Evolutionary conservation across 2,113 vertebrate species (phyloP).

Genomic region (Zosterops lateralis): DNA sequence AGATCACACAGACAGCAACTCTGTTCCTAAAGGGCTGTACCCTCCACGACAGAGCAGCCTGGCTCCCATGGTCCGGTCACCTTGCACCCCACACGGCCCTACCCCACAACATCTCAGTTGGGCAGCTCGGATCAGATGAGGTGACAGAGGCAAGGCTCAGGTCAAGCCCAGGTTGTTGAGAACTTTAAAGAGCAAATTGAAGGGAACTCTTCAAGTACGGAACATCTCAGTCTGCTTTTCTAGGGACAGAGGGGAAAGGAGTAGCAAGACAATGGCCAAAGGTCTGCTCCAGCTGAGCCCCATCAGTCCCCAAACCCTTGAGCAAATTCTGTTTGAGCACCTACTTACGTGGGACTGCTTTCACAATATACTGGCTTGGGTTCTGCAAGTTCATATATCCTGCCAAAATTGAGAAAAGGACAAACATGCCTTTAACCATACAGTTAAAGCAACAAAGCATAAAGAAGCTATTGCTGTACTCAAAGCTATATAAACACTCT

Average conservation of each 20-base stretch:
- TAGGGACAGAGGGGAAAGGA: background rate
- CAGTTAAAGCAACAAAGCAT: background rate
- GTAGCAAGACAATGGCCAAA: background rate
- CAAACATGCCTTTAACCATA: background rate
- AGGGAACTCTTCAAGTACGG: background rate
- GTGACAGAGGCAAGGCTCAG: background rate
- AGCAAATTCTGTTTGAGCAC: background rate
- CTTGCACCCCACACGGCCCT: background rate
- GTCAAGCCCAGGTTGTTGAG: background rate
- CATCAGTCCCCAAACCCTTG: background rate
- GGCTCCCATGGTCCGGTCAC: fast-evolving
- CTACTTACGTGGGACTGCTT: background rate
- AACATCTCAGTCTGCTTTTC: background rate
- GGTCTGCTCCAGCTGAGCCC: background rate
- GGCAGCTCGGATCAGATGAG: background rate
- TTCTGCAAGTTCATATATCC: conserved; percentile 18
- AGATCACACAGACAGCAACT: background rate
- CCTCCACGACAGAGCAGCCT: background rate
- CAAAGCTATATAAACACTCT: background rate
- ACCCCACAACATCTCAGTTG: background rate
- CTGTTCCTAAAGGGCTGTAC: background rate
- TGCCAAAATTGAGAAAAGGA: background rate
- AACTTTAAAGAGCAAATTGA: background rate
- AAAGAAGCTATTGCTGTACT: background rate
- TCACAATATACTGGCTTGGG: background rate